phyloP scores from a whole-genome alignment of 37 sponge, comb jelly and placozoan species.

The Theonella swinhoei region DNA sequence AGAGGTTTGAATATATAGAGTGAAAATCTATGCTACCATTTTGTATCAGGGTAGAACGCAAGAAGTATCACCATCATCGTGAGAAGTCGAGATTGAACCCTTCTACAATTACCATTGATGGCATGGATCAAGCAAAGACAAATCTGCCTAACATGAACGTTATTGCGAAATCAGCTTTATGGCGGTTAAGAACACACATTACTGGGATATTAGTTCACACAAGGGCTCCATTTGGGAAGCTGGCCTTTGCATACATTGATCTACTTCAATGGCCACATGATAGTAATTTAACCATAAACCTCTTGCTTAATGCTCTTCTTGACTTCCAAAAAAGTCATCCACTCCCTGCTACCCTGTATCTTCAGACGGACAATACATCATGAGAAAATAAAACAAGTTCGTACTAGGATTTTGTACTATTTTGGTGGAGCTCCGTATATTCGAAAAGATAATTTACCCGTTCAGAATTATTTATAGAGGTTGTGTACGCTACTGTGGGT shows the following conservation, averaged over 20 bases:
- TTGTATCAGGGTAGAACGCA: constrained; percentile 32
- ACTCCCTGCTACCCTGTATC: constrained; percentile 26
- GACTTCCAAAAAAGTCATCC: no score
- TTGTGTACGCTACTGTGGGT: no score
- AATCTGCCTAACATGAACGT: constrained; percentile 19
- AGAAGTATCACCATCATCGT: constrained; percentile 57
- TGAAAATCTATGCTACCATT: background rate
- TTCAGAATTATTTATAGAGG: background rate
- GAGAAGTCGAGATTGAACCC: constrained; percentile 55
- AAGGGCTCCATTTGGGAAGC: constrained; percentile 15
- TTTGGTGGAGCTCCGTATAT: constrained; percentile 22
- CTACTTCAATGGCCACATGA: constrained; percentile 61
- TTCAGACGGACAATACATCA: constrained; percentile 38
- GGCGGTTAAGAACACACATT: constrained; percentile 54
- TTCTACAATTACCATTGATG: constrained; percentile 53
- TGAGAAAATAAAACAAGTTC: constrained; percentile 54
- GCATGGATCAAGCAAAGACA: constrained; percentile 65
- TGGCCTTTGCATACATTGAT: constrained; percentile 25
- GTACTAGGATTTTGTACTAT: constrained; percentile 34
- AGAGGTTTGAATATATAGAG: no score
- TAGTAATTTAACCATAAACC: constrained; percentile 44
- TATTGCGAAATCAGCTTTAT: constrained; percentile 36
- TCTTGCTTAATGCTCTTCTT: no score
- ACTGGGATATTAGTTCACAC: constrained; percentile 49
- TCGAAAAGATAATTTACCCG: constrained; percentile 26